A percentile compares a stretch with the other conserved stretches of the same genome.
Evolutionary conservation across 2,113 vertebrate genomes (phyloP).

Genomic region (Laterallus jamaicensis): DNA sequence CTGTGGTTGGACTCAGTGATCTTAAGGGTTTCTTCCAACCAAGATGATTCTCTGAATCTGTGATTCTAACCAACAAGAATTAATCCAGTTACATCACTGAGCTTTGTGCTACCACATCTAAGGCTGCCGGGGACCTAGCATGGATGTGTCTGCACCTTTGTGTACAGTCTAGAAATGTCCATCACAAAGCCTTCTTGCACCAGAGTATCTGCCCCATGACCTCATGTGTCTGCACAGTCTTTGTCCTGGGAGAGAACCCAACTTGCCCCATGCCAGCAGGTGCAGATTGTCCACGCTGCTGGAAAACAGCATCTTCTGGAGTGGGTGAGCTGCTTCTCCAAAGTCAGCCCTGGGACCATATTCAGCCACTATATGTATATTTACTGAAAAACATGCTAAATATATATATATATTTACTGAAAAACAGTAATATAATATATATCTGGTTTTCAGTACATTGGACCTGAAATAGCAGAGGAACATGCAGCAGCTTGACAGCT

Average conservation of each 20-base stretch:
- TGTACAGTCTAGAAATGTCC: not conserved
- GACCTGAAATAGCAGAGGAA: not conserved
- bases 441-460: not conserved
- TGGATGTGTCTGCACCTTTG: not conserved
- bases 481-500: not conserved
- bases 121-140: not conserved
- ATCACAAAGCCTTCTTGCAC: not conserved
- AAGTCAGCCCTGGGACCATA: not conserved
- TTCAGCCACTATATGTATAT: not conserved
- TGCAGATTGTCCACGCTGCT: not conserved
- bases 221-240: rapidly evolving
- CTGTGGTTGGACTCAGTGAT: too few relatives aligned
- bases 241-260: not conserved
- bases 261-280: rapidly evolving
- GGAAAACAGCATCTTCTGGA: not conserved
- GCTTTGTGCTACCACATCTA: not conserved
- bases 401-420: not conserved
- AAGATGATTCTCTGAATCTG: too few relatives aligned
- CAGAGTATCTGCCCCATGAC: not conserved
- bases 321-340: not conserved
- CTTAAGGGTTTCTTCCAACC: too few relatives aligned
- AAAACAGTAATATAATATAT: too few relatives aligned
- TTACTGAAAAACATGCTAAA: too few relatives aligned
- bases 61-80: not conserved
- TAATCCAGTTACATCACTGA: not conserved